Conservation (phyloP, 2,888 invertebrate genomes). For the Pheosia tremula region DNA sequence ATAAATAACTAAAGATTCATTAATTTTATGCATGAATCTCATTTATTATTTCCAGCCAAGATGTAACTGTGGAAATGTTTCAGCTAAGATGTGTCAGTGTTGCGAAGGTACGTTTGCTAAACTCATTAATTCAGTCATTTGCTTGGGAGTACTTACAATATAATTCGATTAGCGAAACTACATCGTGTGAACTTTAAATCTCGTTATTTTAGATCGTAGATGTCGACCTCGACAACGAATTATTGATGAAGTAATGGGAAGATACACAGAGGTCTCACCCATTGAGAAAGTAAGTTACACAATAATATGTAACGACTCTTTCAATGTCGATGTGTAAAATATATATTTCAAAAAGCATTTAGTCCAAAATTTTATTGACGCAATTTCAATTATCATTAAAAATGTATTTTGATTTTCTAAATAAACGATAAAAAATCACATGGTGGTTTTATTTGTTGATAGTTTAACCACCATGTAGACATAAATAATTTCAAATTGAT, state of each 20-base stretch:
- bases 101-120: constrained; percentile 47
- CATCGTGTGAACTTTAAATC: constrained; percentile 29
- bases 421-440: constrained; percentile 39
- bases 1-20: too few species aligned
- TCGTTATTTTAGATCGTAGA: constrained; percentile 64
- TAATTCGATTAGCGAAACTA: constrained; percentile 7
- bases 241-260: constrained; percentile 69
- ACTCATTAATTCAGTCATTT: constrained; percentile 20
- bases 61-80: constrained; percentile 39
- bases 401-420: constrained; percentile 19
- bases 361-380: not conserved
- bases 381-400: constrained; percentile 1
- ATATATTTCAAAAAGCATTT: not conserved
- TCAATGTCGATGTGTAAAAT: not conserved
- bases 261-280: constrained; percentile 51
- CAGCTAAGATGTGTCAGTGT: constrained; percentile 41
- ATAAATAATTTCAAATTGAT: constrained; percentile 5
- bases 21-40: not conserved
- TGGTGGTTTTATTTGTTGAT: constrained; percentile 59
- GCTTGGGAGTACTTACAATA: constrained; percentile 64
- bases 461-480: constrained; percentile 49
- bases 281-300: constrained; percentile 66
- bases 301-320: constrained; percentile 41
- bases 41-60: constrained; percentile 35
- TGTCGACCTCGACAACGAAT: constrained; percentile 55